These are phyloP conservation scores for Antigone vipio DNA, from an alignment of 2,113 vertebrate genomes.

Conservation along the genomic window DNA sequence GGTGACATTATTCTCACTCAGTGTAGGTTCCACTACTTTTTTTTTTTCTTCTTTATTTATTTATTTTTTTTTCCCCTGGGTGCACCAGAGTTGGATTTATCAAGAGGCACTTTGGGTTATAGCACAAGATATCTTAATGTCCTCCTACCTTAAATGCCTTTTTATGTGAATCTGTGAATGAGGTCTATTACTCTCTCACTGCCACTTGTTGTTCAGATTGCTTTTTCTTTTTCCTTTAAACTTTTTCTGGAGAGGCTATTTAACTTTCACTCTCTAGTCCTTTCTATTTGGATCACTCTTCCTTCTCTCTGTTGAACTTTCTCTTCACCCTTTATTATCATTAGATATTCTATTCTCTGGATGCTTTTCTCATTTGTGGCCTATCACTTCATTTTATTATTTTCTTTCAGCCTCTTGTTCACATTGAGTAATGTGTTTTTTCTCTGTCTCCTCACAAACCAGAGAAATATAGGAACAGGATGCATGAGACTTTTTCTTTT, in stretches of 20 bases:
- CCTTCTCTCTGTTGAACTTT: not conserved
- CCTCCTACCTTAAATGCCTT: not conserved
- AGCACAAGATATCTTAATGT: not conserved
- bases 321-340: slow-evolving; percentile 7
- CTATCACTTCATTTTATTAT: slow-evolving; percentile 39
- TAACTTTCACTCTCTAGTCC: not conserved
- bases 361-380: slow-evolving; percentile 44
- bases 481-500: not conserved
- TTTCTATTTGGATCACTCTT: not conserved
- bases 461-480: not conserved
- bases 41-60: no score
- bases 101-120: not conserved
- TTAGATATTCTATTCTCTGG: slow-evolving; percentile 25
- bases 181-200: not conserved
- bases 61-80: not conserved
- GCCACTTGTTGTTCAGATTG: not conserved
- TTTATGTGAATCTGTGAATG: not conserved
- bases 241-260: not conserved
- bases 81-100: not conserved
- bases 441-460: not conserved
- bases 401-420: slow-evolving; percentile 27
- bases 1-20: not conserved
- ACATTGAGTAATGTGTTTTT: slow-evolving; percentile 40
- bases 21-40: not conserved
- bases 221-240: not conserved